phyloP scores from a whole-genome alignment of 1,140 invertebrate genomes.

The Hylaeus volcanicus region DNA sequence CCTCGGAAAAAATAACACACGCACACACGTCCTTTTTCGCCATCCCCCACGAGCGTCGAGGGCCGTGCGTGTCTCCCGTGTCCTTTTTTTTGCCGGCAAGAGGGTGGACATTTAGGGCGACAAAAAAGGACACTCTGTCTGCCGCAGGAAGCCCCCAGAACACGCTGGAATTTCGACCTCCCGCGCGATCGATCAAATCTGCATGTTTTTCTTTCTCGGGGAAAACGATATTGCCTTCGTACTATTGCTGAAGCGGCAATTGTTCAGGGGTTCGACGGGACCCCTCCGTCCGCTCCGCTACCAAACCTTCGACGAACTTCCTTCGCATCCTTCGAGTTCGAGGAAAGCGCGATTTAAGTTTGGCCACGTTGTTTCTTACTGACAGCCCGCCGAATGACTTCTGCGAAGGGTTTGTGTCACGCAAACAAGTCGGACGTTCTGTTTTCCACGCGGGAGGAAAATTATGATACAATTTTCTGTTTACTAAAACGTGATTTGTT shows the following conservation, averaged over 20 bases:
- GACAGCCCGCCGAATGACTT: constrained; percentile 25
- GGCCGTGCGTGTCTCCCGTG: constrained; percentile 66
- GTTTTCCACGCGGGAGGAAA: neutral
- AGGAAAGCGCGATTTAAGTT: constrained; percentile 42
- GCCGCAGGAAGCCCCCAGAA: constrained; percentile 63
- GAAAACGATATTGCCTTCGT: constrained; percentile 53
- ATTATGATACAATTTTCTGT: no score
- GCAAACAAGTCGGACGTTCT: neutral
- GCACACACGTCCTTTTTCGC: constrained; percentile 62
- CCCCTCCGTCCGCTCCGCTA: neutral
- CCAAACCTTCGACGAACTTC: constrained; percentile 14
- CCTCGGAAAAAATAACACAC: constrained; percentile 80
- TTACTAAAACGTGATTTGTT: no score
- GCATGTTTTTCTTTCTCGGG: constrained; percentile 63
- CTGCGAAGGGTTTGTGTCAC: constrained; percentile 13
- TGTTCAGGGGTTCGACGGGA: constrained; percentile 36
- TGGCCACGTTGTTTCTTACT: constrained; percentile 36
- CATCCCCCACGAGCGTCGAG: constrained; percentile 39
- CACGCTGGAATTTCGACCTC: constrained; percentile 67
- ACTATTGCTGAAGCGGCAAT: constrained; percentile 52
- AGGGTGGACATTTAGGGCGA: constrained; percentile 77
- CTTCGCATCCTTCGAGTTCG: constrained; percentile 26
- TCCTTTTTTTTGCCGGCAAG: constrained; percentile 67
- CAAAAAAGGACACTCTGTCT: constrained; percentile 73
- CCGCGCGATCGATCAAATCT: constrained; percentile 69